Conservation (phyloP, 2,888 invertebrate species). For the Perizoma affinitatum region DNA sequence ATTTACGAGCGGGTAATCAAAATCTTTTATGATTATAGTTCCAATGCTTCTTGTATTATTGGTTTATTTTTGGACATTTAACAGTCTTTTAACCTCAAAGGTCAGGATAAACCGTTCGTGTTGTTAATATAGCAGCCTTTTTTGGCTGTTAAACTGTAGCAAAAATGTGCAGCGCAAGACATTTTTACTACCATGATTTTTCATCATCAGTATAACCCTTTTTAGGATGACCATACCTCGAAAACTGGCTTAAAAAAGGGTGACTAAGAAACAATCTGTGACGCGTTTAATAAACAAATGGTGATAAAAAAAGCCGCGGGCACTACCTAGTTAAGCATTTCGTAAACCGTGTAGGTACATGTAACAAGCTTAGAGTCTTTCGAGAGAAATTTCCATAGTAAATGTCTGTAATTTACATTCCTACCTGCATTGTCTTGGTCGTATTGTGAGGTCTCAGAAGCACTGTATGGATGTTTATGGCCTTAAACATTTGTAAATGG, state of each 20-base stretch:
- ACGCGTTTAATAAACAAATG: no score
- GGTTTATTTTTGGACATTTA: constrained; percentile 3
- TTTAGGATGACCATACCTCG: no score
- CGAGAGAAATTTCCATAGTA: constrained; percentile 34
- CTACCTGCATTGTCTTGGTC: constrained; percentile 36
- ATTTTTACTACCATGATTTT: no score
- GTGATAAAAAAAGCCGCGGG: constrained; percentile 4
- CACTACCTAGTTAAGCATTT: constrained; percentile 14
- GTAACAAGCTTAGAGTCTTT: constrained; percentile 33
- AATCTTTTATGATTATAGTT: not conserved
- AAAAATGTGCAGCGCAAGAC: no score
- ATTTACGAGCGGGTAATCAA: constrained; percentile 4
- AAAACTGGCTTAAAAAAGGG: no score
- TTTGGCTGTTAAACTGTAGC: no score
- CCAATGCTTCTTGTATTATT: not conserved
- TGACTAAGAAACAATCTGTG: no score
- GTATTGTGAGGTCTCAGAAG: constrained; percentile 32
- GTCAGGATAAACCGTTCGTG: not conserved
- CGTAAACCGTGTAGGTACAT: constrained; percentile 7
- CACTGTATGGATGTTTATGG: constrained; percentile 32
- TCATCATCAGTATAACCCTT: no score
- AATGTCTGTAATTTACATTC: constrained; percentile 36
- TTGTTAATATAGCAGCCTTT: no score
- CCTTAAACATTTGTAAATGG: constrained; percentile 34
- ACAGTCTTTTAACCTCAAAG: constrained; percentile 1